Evolutionary conservation across 2,797 vertebrate genomes (phyloP).

Genomic region (Phaenicophaeus curvirostris): DNA sequence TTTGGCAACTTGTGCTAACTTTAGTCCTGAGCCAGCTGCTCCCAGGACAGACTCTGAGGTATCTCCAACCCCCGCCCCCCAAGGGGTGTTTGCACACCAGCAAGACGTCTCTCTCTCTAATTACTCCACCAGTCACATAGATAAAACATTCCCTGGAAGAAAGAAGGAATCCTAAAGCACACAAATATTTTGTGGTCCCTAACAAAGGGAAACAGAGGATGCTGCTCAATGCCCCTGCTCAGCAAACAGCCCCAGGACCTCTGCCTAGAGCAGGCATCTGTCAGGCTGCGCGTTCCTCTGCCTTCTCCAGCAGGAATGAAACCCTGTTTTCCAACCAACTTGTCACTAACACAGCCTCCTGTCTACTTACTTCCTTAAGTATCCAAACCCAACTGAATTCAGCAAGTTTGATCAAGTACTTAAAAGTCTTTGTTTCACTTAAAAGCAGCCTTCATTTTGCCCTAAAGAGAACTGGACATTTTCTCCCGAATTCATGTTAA

Average conservation of each 20-base stretch:
- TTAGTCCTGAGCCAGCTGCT: constrained; percentile 26
- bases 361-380: constrained; percentile 23
- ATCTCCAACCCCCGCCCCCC: not conserved
- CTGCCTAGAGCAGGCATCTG: constrained; percentile 16
- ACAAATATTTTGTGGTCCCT: constrained; percentile 68
- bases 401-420: constrained; percentile 7
- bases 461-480: not conserved
- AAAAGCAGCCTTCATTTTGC: constrained; percentile 29
- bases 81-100: not conserved
- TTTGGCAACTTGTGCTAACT: constrained; percentile 25
- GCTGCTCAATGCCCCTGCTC: not conserved
- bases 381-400: not conserved
- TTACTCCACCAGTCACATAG: constrained; percentile 63
- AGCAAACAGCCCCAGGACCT: constrained; percentile 58
- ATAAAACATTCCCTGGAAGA: constrained; percentile 75
- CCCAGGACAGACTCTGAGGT: not conserved
- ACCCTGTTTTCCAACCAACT: constrained; percentile 22
- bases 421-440: constrained; percentile 8
- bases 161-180: constrained; percentile 62
- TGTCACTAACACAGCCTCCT: not conserved
- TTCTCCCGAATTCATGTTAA: constrained; percentile 50
- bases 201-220: constrained; percentile 63
- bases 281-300: not conserved
- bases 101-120: constrained; percentile 16
- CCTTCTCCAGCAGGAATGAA: not conserved